Evolutionary conservation across 2,797 vertebrate genomes (phyloP), one percentile per base, ranked within the genome.

Genomic region (Enteromius anoplus): DNA sequence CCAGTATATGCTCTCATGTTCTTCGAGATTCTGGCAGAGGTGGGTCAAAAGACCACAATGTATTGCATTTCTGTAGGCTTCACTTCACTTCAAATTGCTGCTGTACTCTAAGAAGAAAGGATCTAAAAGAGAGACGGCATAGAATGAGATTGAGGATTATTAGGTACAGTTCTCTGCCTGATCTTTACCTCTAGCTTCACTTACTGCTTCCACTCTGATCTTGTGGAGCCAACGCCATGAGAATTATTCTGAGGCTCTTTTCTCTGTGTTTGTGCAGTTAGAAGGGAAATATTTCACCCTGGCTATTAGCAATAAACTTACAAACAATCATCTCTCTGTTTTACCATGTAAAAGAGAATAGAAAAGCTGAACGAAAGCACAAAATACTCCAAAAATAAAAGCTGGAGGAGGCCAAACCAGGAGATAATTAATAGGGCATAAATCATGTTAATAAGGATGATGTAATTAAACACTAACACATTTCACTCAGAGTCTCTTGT

Each of bases 151-250:
- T 82, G 71, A 82, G 34, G 71, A 68, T 66, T 75, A 73, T 62
- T 60, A 75, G 58, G 21, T 32, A 73, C 40, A 51, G 75, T 77
- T 77, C 9, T 26, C 21, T 40, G 53, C 26, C 55, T 81, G 69
- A 64, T 72, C 21, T 51, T 62, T 64, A 21, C 17, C 12, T 68
- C 40, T 75, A 47, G 75, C 82, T 84, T 77, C 78, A 84, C 66
- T 49, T 71, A 64, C 34, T 77, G 85, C 78, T 85, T 85, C 69
- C 75, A 58, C 85, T 91, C 87, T 91, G 82, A 91, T 89, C 87
- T 91, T 40, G 80, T 82, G 19, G 32, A 71, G 80, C 85, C 84
- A 37, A 19, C 17, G 64, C 55, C 60, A 78, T 84, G 70, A 80
- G 69, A 73, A 80, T 76, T 65, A 84, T 71, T 72, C 66, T 78